Percentiles rank a stretch among this genome's conserved stretches.
These are phyloP conservation scores for Brachyptera risi DNA, from an alignment of 2,888 invertebrate genomes.

Conservation along the genomic window DNA sequence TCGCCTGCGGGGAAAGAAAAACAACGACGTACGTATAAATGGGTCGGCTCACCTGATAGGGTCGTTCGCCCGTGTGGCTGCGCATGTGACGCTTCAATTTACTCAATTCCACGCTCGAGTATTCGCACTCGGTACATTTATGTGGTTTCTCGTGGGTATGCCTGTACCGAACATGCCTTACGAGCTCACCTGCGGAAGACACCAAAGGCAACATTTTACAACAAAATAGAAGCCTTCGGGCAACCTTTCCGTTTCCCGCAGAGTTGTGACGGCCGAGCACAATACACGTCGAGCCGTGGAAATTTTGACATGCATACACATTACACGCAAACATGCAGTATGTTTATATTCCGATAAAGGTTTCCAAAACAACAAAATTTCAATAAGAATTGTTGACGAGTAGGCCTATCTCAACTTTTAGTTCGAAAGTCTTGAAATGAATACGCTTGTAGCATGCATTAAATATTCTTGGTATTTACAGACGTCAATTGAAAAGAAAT, in stretches of 20 bases:
- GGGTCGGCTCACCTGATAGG: slow-evolving; percentile 60
- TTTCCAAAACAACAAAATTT: no score
- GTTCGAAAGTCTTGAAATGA: no score
- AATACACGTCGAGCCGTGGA: no score
- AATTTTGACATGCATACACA: no score
- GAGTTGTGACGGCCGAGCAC: no score
- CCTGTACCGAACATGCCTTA: slow-evolving; percentile 88
- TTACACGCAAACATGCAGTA: no score
- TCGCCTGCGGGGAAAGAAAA: slow-evolving; percentile 78
- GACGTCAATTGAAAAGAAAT: no score
- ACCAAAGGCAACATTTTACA: slow-evolving; percentile 31
- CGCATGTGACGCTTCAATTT: slow-evolving; percentile 92
- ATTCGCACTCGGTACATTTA: slow-evolving; percentile 93
- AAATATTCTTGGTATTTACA: no score
- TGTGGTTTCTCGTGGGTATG: slow-evolving; percentile 98
- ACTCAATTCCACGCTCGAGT: slow-evolving; percentile 92
- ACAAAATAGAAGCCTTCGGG: slow-evolving; percentile 25
- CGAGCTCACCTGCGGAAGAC: slow-evolving; percentile 67
- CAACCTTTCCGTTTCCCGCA: slow-evolving; percentile 16
- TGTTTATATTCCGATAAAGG: no score
- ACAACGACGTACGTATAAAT: slow-evolving; percentile 11
- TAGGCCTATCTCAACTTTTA: no score
- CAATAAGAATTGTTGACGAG: no score
- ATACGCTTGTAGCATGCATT: no score
- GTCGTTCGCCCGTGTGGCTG: slow-evolving; percentile 88